Evolutionary conservation across 2,888 invertebrate species (phyloP).

Genomic region (Mesochorus sp.): DNA sequence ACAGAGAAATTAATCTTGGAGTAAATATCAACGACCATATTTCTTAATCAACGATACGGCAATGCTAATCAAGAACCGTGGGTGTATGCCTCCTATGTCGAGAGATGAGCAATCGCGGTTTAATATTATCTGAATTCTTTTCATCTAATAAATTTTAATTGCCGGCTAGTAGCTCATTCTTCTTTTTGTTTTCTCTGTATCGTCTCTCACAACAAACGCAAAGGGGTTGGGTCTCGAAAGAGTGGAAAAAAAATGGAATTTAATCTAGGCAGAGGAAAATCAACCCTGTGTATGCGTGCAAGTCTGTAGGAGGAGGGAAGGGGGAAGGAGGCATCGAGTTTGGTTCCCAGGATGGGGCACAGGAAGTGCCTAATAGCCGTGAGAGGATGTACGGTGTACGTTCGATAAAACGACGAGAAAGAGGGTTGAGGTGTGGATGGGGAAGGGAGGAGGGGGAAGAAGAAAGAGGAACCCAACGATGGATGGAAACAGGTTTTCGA

Average conservation of each 20-base stretch:
- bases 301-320: conserved; percentile 32
- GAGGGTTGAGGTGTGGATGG: conserved; percentile 68
- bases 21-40: background rate
- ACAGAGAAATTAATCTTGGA: background rate
- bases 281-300: conserved; percentile 54
- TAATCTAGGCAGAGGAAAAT: conserved; percentile 63
- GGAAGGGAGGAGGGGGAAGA: conserved; percentile 66
- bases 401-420: conserved; percentile 56
- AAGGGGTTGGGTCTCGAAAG: conserved; percentile 12
- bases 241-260: conserved; percentile 48
- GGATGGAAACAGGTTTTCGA: conserved; percentile 64
- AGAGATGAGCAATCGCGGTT: conserved; percentile 34
- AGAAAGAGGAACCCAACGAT: conserved; percentile 63
- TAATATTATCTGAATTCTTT: background rate
- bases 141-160: conserved; percentile 34
- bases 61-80: conserved; percentile 34
- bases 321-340: conserved; percentile 68
- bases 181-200: conserved; percentile 2
- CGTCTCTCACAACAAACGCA: conserved; percentile 41
- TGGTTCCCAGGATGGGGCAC: conserved; percentile 77
- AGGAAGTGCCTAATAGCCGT: conserved; percentile 82
- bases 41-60: conserved; percentile 46
- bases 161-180: background rate
- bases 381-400: conserved; percentile 76
- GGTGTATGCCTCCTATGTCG: conserved; percentile 16